Conservation (phyloP, 1,140 invertebrate genomes). For the Cephus cinctus region DNA sequence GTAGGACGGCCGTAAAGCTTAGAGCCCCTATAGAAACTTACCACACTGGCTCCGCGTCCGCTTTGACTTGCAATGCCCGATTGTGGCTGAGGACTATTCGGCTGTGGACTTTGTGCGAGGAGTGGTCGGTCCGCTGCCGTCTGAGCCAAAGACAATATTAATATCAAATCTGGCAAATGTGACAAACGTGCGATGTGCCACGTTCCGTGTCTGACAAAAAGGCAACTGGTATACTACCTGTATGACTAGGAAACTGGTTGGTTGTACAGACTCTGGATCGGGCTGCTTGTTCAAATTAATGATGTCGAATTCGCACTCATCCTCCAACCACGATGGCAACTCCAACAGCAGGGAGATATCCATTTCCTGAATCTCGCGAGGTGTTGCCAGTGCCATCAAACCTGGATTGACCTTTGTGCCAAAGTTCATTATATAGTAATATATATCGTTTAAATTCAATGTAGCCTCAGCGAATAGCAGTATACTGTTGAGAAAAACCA, state of each 20-base stretch:
- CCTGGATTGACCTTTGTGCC: conserved; percentile 83
- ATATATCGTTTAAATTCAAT: no score
- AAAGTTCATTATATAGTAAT: no score
- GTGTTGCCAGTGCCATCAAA: conserved; percentile 88
- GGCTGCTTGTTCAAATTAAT: conserved; percentile 80
- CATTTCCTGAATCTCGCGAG: conserved; percentile 96
- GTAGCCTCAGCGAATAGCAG: no score
- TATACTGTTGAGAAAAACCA: no score
- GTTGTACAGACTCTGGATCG: conserved; percentile 65
- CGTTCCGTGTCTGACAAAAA: not conserved
- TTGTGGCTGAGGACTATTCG: conserved; percentile 65
- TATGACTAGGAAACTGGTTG: conserved; percentile 88
- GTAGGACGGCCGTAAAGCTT: no score
- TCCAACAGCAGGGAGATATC: conserved; percentile 89
- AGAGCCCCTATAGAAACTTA: conserved; percentile 58
- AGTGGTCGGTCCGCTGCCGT: conserved; percentile 71
- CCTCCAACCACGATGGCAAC: conserved; percentile 87
- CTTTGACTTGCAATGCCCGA: conserved; percentile 74
- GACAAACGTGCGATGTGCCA: not conserved
- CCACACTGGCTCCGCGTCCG: conserved; percentile 83
- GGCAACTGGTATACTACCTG: conserved; percentile 57
- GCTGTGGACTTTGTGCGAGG: conserved; percentile 50
- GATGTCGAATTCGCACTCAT: conserved; percentile 95
- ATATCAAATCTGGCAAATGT: conserved; percentile 3
- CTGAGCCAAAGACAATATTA: conserved; percentile 21